phyloP scores from a whole-genome alignment of 2,113 vertebrate genomes.

The Eidolon helvum region DNA sequence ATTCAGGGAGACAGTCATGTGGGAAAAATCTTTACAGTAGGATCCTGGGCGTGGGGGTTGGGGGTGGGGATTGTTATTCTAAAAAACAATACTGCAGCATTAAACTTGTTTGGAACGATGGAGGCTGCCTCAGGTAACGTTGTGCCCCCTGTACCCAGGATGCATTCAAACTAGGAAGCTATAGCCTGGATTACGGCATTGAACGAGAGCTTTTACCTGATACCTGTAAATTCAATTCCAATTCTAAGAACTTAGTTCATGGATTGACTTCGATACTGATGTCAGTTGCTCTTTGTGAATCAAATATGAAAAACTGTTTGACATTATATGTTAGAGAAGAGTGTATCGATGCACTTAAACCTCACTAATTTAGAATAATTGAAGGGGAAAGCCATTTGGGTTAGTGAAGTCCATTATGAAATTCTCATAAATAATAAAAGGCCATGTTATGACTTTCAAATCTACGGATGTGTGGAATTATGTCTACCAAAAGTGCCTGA shows the following conservation, averaged over 20 bases:
- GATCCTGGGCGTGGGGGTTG: background rate
- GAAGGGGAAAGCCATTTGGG: background rate
- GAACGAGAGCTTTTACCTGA: background rate
- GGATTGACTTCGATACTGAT: background rate
- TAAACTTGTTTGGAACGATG: background rate
- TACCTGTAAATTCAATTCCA: background rate
- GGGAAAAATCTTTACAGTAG: background rate
- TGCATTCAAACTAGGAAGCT: background rate
- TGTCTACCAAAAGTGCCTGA: background rate
- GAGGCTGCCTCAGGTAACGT: background rate
- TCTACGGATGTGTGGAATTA: background rate
- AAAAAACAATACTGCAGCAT: background rate
- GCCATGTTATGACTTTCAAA: background rate
- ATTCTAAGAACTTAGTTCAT: background rate
- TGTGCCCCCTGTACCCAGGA: too few species aligned
- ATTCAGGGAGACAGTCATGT: background rate
- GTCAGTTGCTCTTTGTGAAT: background rate
- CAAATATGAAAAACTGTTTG: background rate
- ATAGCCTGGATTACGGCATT: background rate
- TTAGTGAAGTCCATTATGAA: slow-evolving; percentile 33
- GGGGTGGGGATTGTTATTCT: background rate
- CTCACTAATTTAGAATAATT: slow-evolving; percentile 25
- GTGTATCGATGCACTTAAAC: background rate
- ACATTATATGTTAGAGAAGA: background rate
- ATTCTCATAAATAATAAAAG: slow-evolving; percentile 25